Percentiles rank a stretch among this genome's conserved stretches.
These are phyloP conservation scores for Euwallacea fornicatus DNA, from an alignment of 1,140 invertebrate species.

Conservation along the genomic window DNA sequence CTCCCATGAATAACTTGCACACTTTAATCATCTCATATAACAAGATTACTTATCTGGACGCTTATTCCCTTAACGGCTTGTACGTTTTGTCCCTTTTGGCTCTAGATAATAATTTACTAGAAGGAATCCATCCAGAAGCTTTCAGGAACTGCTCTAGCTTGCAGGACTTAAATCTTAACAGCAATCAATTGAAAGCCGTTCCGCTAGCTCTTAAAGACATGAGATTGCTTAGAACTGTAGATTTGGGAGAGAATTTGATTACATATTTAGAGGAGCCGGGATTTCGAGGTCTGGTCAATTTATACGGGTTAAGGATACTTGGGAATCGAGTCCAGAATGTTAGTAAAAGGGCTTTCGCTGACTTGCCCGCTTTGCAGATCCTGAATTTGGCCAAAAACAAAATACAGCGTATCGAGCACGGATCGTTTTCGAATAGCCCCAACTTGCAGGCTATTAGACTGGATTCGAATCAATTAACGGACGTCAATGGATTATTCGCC, in stretches of 20 bases:
- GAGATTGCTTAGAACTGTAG: constrained; percentile 73
- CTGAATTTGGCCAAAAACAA: constrained; percentile 87
- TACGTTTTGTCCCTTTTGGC: constrained; percentile 76
- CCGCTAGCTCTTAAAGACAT: constrained; percentile 76
- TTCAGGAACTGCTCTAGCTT: constrained; percentile 80
- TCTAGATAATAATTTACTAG: constrained; percentile 77
- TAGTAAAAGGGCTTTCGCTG: constrained; percentile 76
- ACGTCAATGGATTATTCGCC: constrained; percentile 82
- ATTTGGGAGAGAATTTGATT: constrained; percentile 83
- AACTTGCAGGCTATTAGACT: constrained; percentile 83
- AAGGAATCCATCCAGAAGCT: constrained; percentile 75
- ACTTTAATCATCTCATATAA: constrained; percentile 79
- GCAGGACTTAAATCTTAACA: constrained; percentile 83
- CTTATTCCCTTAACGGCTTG: constrained; percentile 75
- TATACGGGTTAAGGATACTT: constrained; percentile 81
- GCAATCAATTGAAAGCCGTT: constrained; percentile 78
- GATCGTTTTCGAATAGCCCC: constrained; percentile 76
- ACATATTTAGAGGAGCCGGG: constrained; percentile 73
- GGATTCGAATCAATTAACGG: constrained; percentile 81
- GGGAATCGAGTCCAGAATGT: constrained; percentile 88
- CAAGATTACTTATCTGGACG: constrained; percentile 73
- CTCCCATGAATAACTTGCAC: constrained; percentile 81
- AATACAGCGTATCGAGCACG: constrained; percentile 76
- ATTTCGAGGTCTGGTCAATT: constrained; percentile 76
- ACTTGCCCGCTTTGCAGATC: constrained; percentile 80